Base-by-base conservation (phyloP, 2,797 vertebrate species). In the Rhadinocentrus ornatus region DNA sequence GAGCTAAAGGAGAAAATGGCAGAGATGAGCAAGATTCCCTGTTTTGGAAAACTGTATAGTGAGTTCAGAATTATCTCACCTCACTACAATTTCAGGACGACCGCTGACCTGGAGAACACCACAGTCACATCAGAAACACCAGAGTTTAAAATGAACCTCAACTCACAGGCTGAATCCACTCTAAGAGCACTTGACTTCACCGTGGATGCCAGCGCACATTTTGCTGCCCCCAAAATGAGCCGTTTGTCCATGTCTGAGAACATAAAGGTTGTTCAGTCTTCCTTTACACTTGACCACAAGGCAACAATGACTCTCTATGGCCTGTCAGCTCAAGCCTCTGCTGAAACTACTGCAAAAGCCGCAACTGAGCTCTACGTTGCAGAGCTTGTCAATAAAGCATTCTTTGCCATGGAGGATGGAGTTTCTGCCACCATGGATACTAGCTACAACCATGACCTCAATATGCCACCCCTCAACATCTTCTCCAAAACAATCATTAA, bases 31-130 rank as follows among this genome's bases (percentile, higher is more conserved):
- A 92, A 81, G 71, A 64, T 96, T 26, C 97, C 97, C 71, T 93
- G 95, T 61, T 96, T 99, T 88, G 97, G 97, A 79, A 97, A 96
- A 81, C 87, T 99, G 35, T 92, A 93, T 18, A 89, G 96, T 60
- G 77, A 93, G 84, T 95, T 98, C 83, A 95, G 72, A 90, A 83
- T 97, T 12, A 86, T 67, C 0, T 96, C 96, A 67, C 96, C 96
- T 20, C 87, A 97, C 84, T 95, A 97, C 80, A 93, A 80, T 0
- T 83, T 97, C 44, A 93, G 69, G 53, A 93, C 94, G 20, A 93
- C 87, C 60, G 95, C 92, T 82, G 89, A 93, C 60, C 58, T 98
- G 82, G 91, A 91, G 64, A 99, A 99, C 84, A 83, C 86, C 57
- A 97, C 96, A 26, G 78, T 87, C 62, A 89, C 86, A 53, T 78